Percentiles rank a stretch among this genome's conserved stretches.
Evolutionary conservation across 2,888 invertebrate genomes (phyloP).

Genomic region (Drosophila prostipennis): DNA sequence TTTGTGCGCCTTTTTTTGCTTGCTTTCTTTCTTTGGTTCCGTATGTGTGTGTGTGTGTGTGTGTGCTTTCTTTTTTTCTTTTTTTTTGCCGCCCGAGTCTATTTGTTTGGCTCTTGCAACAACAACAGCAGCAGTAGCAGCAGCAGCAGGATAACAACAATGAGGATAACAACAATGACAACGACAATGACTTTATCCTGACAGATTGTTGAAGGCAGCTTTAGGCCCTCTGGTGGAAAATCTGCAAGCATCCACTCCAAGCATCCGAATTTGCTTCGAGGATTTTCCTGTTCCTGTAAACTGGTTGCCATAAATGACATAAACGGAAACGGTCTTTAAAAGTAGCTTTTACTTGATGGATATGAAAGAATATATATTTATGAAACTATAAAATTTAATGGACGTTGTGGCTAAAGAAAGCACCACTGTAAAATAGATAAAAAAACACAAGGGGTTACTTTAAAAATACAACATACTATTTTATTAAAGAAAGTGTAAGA

Average conservation of each 20-base stretch:
- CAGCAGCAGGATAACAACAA: conserved; percentile 55
- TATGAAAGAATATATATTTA: neutral
- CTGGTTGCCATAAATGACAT: conserved; percentile 36
- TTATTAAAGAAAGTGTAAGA: too few species aligned
- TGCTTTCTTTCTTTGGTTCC: conserved; percentile 9
- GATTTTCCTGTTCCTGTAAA: conserved; percentile 15
- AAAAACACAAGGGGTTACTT: too few species aligned
- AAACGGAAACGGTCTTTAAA: conserved; percentile 32
- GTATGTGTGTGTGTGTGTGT: neutral
- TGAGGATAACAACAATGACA: conserved; percentile 54
- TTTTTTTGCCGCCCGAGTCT: conserved; percentile 35
- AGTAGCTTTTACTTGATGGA: neutral
- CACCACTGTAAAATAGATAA: too few species aligned
- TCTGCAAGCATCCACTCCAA: conserved; percentile 10
- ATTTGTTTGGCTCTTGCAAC: conserved; percentile 53
- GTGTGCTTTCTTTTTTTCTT: conserved; percentile 13
- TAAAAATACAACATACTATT: too few species aligned
- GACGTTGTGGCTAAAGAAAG: neutral
- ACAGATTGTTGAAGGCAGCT: conserved; percentile 61
- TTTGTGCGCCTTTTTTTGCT: conserved; percentile 59
- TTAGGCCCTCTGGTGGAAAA: conserved; percentile 17
- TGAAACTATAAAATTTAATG: neutral
- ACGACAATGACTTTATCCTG: conserved; percentile 75
- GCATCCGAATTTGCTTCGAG: conserved; percentile 14
- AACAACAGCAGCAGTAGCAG: conserved; percentile 39